Evolutionary conservation across 2,113 vertebrate genomes (phyloP).

Genomic region (Acanthochromis polyacanthus): DNA sequence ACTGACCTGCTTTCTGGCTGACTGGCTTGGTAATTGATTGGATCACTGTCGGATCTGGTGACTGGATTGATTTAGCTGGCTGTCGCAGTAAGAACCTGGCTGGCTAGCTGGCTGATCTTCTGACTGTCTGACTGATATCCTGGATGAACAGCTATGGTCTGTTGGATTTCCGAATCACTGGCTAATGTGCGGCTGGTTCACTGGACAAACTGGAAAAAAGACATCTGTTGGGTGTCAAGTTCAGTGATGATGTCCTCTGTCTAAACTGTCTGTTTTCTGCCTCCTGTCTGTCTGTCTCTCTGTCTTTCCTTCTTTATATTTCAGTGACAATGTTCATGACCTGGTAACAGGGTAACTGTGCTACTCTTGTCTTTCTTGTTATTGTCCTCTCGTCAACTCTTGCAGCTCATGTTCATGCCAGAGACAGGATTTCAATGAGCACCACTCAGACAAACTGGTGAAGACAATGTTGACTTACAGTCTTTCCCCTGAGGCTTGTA

Average conservation of each 20-base stretch:
- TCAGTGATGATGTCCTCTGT: background rate
- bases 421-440: background rate
- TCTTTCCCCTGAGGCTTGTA: background rate
- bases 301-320: no score
- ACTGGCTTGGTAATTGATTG: background rate
- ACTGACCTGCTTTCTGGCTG: background rate
- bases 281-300: background rate
- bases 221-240: conserved; percentile 17
- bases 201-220: conserved; percentile 4
- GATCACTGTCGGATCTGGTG: background rate
- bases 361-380: conserved; percentile 9
- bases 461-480: background rate
- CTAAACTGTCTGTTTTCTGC: background rate
- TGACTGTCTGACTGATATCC: background rate
- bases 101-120: background rate
- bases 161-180: conserved; percentile 32
- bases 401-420: no score
- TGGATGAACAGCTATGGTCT: background rate
- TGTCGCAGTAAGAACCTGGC: background rate
- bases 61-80: conserved; percentile 1
- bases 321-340: conserved; percentile 2
- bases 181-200: conserved; percentile 5
- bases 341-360: background rate
- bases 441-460: background rate
- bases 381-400: background rate